Conservation (phyloP, 2,113 vertebrate species). For the Machaerirhynchus nigripectus region DNA sequence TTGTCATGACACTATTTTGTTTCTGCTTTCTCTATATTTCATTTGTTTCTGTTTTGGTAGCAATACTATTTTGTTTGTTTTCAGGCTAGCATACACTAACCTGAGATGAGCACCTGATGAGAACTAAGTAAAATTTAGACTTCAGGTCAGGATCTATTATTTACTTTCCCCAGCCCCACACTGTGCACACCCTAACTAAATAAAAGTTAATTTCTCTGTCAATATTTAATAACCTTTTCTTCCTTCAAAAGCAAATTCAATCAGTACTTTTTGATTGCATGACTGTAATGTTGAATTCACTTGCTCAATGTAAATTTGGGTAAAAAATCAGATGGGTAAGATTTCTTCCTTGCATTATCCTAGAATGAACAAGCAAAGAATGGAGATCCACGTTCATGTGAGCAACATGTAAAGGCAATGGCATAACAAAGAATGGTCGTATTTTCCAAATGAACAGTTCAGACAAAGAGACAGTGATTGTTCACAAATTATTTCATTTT, state of each 20-base stretch:
- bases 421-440: neutral
- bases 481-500: neutral
- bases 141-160: neutral
- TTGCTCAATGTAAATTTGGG: neutral
- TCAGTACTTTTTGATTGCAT: neutral
- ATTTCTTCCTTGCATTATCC: neutral
- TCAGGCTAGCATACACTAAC: neutral
- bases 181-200: neutral
- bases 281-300: neutral
- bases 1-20: neutral
- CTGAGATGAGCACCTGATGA: neutral
- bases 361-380: neutral
- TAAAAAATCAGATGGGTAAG: neutral
- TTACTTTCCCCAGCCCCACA: neutral
- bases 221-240: neutral
- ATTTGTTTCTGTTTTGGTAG: neutral
- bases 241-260: neutral
- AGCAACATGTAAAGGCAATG: neutral
- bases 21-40: neutral
- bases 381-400: neutral
- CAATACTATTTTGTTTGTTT: neutral
- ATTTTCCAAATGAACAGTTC: neutral
- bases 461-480: neutral
- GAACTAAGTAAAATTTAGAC: neutral
- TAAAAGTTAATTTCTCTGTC: neutral